These are phyloP conservation scores for Trematocara unimaculatum DNA, from an alignment of 2,113 vertebrate genomes.

Conservation along the genomic window DNA sequence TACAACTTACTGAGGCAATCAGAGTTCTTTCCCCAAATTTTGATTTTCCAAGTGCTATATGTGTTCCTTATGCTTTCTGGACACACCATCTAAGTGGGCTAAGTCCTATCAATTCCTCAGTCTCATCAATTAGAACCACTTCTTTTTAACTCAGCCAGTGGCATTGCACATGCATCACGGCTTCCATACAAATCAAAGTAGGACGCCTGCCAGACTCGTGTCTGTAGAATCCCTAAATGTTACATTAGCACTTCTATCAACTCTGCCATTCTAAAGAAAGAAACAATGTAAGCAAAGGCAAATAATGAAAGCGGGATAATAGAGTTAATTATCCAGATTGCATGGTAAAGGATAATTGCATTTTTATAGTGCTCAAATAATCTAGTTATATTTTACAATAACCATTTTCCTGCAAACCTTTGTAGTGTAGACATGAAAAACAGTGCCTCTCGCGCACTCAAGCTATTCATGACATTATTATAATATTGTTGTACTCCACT, in stretches of 20 bases:
- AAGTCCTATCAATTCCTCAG: constrained; percentile 31
- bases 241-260: constrained; percentile 31
- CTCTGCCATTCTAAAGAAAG: not conserved
- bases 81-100: constrained; percentile 22
- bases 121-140: constrained; percentile 10
- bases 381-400: not conserved
- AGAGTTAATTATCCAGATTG: not conserved
- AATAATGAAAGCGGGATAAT: not conserved
- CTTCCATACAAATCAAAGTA: constrained; percentile 23
- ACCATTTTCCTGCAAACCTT: not conserved
- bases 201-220: not conserved
- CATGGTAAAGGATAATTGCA: not conserved
- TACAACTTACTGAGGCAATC: constrained; percentile 41
- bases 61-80: constrained; percentile 24
- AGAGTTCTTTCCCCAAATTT: not conserved
- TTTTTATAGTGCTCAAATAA: not conserved
- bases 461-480: not conserved
- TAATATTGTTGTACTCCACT: not conserved
- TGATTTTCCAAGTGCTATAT: constrained; percentile 16
- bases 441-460: not conserved
- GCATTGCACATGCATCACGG: constrained; percentile 16
- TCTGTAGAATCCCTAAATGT: constrained; percentile 20
- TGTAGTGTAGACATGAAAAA: not conserved
- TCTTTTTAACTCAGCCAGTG: constrained; percentile 3
- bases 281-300: not conserved